These are phyloP conservation scores for Poecilia velifera DNA, from an alignment of 2,797 vertebrate species.

Conservation along the genomic window DNA sequence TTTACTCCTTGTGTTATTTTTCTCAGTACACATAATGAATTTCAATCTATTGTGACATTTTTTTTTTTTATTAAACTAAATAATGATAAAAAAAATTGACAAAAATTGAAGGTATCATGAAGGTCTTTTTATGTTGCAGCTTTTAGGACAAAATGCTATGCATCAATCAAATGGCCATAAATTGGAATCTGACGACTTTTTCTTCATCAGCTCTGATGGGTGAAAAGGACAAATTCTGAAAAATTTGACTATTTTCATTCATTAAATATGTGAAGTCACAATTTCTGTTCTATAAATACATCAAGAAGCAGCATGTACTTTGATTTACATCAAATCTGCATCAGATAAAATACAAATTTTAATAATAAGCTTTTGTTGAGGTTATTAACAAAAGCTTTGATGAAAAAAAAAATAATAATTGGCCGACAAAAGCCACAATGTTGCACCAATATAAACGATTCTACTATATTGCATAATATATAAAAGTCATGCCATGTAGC, in stretches of 20 bases:
- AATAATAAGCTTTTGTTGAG: no score
- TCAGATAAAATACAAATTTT: background rate
- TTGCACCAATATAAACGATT: background rate
- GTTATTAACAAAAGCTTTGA: background rate
- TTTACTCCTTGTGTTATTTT: constrained; percentile 15
- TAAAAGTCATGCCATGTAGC: background rate
- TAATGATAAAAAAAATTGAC: background rate
- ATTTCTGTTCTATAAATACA: background rate
- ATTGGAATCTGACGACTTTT: background rate
- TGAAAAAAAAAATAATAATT: background rate
- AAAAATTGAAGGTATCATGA: background rate
- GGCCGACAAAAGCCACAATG: background rate
- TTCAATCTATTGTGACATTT: background rate
- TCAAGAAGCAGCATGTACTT: background rate
- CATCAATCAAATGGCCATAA: background rate
- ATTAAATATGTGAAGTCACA: background rate
- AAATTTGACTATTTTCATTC: background rate
- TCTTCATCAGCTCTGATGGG: background rate
- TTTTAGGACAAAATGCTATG: background rate
- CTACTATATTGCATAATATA: background rate
- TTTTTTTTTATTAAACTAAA: background rate
- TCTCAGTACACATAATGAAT: background rate
- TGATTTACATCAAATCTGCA: background rate
- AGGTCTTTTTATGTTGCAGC: background rate
- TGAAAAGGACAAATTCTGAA: background rate